Evolutionary conservation across 2,797 vertebrate genomes (phyloP).

Genomic region (Cichlasoma orientale): DNA sequence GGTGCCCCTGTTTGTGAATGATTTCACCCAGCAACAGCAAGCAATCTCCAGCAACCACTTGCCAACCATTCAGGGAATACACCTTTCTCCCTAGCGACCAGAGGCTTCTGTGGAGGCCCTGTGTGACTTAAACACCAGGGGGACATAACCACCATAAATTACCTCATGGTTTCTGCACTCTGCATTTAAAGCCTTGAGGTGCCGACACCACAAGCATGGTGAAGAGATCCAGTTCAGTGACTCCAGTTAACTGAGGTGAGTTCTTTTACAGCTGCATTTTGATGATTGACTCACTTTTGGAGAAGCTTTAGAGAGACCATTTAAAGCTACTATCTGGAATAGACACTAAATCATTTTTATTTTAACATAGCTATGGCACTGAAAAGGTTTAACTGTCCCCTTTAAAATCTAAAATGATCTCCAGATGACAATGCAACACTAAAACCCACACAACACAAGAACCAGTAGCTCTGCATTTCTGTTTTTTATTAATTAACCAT

Average conservation of each 20-base stretch:
- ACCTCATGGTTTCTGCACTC: too few species aligned
- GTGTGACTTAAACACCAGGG: too few species aligned
- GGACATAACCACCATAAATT: too few species aligned
- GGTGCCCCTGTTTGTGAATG: too few species aligned
- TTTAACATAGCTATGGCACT: background rate
- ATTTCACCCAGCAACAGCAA: too few species aligned
- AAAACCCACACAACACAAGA: background rate
- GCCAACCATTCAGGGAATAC: too few species aligned
- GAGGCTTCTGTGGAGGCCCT: too few species aligned
- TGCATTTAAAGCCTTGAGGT: too few species aligned
- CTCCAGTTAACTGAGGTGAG: background rate
- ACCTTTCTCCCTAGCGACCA: too few species aligned
- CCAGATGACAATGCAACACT: background rate
- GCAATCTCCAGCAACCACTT: too few species aligned
- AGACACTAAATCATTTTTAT: background rate
- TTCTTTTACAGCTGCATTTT: background rate
- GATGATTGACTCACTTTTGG: background rate
- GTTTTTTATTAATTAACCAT: constrained; percentile 53
- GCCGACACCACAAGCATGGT: too few species aligned
- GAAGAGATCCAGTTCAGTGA: too few species aligned
- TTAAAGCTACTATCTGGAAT: background rate
- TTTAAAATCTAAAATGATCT: background rate
- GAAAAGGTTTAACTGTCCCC: background rate
- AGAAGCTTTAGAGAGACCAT: background rate
- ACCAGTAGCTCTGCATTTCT: constrained; percentile 20